These are phyloP conservation scores for Drosophila fungiperda DNA, from an alignment of 2,888 invertebrate genomes.

Conservation along the genomic window DNA sequence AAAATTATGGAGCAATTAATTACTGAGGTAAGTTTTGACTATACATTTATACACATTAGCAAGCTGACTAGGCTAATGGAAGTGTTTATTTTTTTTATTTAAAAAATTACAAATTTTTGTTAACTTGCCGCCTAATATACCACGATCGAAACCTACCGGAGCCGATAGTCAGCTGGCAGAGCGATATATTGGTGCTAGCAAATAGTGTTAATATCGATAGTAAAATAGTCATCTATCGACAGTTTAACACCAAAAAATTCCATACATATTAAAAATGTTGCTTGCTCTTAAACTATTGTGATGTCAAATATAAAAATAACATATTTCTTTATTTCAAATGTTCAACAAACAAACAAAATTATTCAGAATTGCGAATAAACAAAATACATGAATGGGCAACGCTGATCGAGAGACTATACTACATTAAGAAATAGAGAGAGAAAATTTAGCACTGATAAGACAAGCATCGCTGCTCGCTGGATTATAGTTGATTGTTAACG, in stretches of 20 bases:
- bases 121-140: too few species aligned
- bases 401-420: conserved; percentile 2
- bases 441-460: conserved; percentile 13
- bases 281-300: neutral
- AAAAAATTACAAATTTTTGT: too few species aligned
- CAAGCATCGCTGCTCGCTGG: conserved; percentile 6
- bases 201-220: neutral
- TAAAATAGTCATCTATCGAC: neutral
- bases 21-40: too few species aligned
- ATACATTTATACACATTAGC: too few species aligned
- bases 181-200: too few species aligned
- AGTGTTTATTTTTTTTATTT: too few species aligned
- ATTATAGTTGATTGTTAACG: conserved; percentile 9
- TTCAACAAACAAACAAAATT: conserved; percentile 3
- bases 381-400: conserved; percentile 32
- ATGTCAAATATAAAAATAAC: neutral
- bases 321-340: conserved; percentile 2
- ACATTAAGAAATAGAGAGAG: conserved; percentile 2
- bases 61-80: too few species aligned
- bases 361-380: neutral
- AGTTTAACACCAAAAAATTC: neutral
- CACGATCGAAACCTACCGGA: too few species aligned
- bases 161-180: too few species aligned
- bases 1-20: too few species aligned
- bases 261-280: neutral